Evolutionary conservation across 1,140 invertebrate genomes (phyloP), one percentile per base, ranked within the genome.

Genomic region (Neoseiulus cucumeris): DNA sequence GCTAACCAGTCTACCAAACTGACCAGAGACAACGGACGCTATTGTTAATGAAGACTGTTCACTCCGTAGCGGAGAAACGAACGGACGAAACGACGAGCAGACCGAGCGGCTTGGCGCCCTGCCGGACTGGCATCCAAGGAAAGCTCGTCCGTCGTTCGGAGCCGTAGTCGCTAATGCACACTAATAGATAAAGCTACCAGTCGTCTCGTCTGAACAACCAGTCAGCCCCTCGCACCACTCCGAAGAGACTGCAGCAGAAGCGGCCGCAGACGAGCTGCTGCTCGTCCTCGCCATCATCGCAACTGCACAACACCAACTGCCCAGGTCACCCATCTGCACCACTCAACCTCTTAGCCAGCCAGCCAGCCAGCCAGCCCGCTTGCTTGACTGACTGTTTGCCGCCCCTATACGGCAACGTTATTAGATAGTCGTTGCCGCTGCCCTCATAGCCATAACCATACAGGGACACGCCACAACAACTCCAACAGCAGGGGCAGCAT

Each of bases 31-130:
- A 39, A 39, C 33, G 33, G 33, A 39, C 33, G 33, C 33, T 59
- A 28, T 47, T 47, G 51, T 59, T 59, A 59, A 59, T 59, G 51
- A 59, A 59, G 51, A 59, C 33, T 59, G 51, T 59, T 59, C 51
- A 59, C 51, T 59, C 51, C 33, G 51, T 59, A 25, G 5, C 45
- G 18, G 45, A 22, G 45, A 14, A 47, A 20, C 45, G 45, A 12
- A 14, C 12, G 42, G 12, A 20, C 18, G 18, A 20, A 17, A 28
- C 4, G 51, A 25, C 25, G 2, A 25, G 22, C 51, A 59, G 22
- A 25, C 51, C 51, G 33, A 47, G 45, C 45, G 28, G 4, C 14
- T 14, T 20, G 4, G 18, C 5, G 5, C 45, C 14, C 14, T 47
- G 14, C 20, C 42, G 42, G 12, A 18, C 45, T 47, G 14, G 14